These are phyloP conservation scores for Amorpha juglandis DNA, from an alignment of 2,888 invertebrate species.

Conservation along the genomic window DNA sequence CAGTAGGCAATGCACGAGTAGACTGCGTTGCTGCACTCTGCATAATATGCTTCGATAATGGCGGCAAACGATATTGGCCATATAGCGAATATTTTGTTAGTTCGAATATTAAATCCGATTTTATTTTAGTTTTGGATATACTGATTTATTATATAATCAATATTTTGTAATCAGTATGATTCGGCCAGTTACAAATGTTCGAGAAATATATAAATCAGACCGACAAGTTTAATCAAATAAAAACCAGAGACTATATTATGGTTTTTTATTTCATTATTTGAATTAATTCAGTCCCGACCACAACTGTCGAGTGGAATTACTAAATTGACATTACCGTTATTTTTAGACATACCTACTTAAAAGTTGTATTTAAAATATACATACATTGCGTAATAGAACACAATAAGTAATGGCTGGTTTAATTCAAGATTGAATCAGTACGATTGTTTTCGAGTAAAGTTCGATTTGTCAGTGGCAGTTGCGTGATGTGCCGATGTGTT, in stretches of 20 bases:
- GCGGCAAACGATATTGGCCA: not conserved
- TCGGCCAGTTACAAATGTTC: not conserved
- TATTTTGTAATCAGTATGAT: not conserved
- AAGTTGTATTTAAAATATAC: not conserved
- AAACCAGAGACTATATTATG: too few relatives aligned
- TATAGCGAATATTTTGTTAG: not conserved
- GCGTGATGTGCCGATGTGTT: constrained; percentile 59
- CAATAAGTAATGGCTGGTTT: not conserved
- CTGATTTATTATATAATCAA: not conserved
- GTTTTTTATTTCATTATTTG: not conserved
- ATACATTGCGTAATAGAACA: not conserved
- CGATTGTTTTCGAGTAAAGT: constrained; percentile 27
- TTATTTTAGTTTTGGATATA: not conserved
- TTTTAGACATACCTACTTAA: constrained; percentile 8
- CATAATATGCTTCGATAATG: constrained; percentile 33
- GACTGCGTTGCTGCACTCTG: constrained; percentile 45
- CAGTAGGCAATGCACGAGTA: constrained; percentile 51
- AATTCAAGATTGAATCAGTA: constrained; percentile 9
- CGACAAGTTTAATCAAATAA: too few relatives aligned
- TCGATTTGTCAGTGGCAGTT: constrained; percentile 41
- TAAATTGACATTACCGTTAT: constrained; percentile 5
- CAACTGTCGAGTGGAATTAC: not conserved
- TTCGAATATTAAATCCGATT: not conserved
- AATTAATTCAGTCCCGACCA: not conserved
- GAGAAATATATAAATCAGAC: not conserved